Base-by-base conservation (phyloP, 2,888 invertebrate species). In the Hirtodrosophila trivittata region DNA sequence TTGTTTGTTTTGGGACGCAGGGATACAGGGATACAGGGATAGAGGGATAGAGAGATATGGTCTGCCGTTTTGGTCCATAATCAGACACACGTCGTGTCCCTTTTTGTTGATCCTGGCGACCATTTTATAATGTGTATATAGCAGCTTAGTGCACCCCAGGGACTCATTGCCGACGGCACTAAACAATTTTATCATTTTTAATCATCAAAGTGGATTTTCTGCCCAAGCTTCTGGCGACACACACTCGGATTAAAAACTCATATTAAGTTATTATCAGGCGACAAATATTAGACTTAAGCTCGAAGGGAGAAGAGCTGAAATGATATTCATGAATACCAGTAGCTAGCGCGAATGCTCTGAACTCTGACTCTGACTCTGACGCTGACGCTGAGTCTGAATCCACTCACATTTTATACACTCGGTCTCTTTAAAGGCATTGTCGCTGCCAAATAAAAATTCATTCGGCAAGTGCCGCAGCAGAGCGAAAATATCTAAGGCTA, bases 121-220 rank as follows among this genome's bases (percentile, higher is more conserved):
- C 89, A 89, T 87, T 89, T 89, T 89, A 90, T 89, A 90, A 89
- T 89, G 89, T 90, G 89, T 89, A 87, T 90, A 89, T 89, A 89
- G 89, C 89, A 88, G 88, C 88, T 89, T 89, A 89, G 85, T 82
- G 75, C 85, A 78, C 89, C 88, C 90, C 58, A 65, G 88, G 81
- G 89, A 84, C 76, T 74, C 83, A 89, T 89, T 82, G 85, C 77
- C 82, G 72, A 28, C 77, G 81, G 80, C 83, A 89, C 73, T 82
- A 86, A 87, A 86, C 87, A 89, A 85, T 89, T 90, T 89, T 89
- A 89, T 90, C 89, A 89, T 89, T 87, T 87, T 89, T 87, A 89
- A 89, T 87, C 89, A 88, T 89, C 89, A 77, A 69, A 78, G 81
- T 80, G 80, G 80, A 87, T 78, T 80, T 65, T 52, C 55, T 58